A percentile compares a stretch with the other conserved stretches of the same genome.
Conservation (phyloP, 2,888 invertebrate genomes). For the Camptogramma bilineatum region DNA sequence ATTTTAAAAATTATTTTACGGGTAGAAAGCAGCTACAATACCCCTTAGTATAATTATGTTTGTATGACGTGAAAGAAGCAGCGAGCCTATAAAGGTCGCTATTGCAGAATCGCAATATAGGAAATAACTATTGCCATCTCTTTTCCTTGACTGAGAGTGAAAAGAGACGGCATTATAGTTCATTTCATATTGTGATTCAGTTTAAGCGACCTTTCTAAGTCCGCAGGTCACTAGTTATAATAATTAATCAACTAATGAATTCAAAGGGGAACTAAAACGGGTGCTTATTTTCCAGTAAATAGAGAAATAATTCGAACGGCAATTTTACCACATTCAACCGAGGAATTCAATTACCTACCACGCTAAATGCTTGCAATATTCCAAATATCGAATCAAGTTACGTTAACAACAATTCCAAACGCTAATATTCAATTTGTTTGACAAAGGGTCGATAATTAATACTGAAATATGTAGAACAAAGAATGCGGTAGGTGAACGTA, state of each 20-base stretch:
- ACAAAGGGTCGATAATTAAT: slow-evolving; percentile 34
- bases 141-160: too few species aligned
- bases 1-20: too few species aligned
- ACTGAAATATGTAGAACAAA: slow-evolving; percentile 20
- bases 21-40: too few species aligned
- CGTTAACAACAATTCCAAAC: slow-evolving; percentile 27
- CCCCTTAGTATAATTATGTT: too few species aligned
- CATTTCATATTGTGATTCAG: too few species aligned
- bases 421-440: slow-evolving; percentile 29
- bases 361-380: slow-evolving; percentile 26
- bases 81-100: too few species aligned
- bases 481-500: slow-evolving; percentile 34
- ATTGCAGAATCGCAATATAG: too few species aligned
- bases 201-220: too few species aligned
- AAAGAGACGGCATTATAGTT: too few species aligned
- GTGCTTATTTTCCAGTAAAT: slow-evolving; percentile 6
- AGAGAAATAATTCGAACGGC: slow-evolving; percentile 15
- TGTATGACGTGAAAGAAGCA: too few species aligned
- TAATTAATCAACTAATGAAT: slow-evolving; percentile 1
- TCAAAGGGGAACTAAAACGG: not conserved
- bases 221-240: too few species aligned
- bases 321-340: slow-evolving; percentile 17
- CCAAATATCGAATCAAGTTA: slow-evolving; percentile 31
- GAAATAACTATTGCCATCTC: too few species aligned
- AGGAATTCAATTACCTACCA: slow-evolving; percentile 26